phyloP scores from a whole-genome alignment of 2,888 invertebrate genomes.

The Nipponacmea schrenckii region DNA sequence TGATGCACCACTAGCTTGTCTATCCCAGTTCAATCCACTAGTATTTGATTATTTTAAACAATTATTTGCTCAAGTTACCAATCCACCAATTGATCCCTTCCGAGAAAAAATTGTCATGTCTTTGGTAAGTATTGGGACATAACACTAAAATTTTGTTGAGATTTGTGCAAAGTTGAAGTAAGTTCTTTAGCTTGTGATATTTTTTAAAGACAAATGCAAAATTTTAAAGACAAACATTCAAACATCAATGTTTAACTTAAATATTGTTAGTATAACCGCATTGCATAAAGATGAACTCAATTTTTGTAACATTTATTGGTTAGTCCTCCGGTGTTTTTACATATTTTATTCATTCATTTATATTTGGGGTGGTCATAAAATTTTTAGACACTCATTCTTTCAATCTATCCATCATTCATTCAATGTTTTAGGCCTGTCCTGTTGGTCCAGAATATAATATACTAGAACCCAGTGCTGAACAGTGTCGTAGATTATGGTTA shows the following conservation, averaged over 20 bases:
- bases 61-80: constrained; percentile 95
- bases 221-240: too few relatives aligned
- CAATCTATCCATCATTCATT: too few relatives aligned
- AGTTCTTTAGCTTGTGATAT: not conserved
- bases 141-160: too few relatives aligned
- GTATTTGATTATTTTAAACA: constrained; percentile 99
- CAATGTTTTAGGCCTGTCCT: constrained; percentile 78
- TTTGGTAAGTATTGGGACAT: constrained; percentile 69
- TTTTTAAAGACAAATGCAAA: not conserved
- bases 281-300: too few relatives aligned
- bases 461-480: constrained; percentile 85
- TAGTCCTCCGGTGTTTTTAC: too few relatives aligned
- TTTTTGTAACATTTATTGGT: too few relatives aligned
- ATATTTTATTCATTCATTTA: too few relatives aligned
- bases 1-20: constrained; percentile 95
- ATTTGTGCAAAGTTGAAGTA: too few relatives aligned
- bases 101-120: constrained; percentile 99
- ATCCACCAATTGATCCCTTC: constrained; percentile 99
- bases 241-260: too few relatives aligned
- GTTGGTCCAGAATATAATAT: constrained; percentile 97
- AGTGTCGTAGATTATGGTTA: constrained; percentile 90
- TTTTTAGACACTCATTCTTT: too few relatives aligned
- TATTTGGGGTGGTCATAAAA: too few relatives aligned
- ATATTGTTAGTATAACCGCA: too few relatives aligned
- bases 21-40: constrained; percentile 93